Percentiles rank a stretch among this genome's conserved stretches.
Conservation (phyloP, 2,888 invertebrate species). For the Rotaria macrura region DNA sequence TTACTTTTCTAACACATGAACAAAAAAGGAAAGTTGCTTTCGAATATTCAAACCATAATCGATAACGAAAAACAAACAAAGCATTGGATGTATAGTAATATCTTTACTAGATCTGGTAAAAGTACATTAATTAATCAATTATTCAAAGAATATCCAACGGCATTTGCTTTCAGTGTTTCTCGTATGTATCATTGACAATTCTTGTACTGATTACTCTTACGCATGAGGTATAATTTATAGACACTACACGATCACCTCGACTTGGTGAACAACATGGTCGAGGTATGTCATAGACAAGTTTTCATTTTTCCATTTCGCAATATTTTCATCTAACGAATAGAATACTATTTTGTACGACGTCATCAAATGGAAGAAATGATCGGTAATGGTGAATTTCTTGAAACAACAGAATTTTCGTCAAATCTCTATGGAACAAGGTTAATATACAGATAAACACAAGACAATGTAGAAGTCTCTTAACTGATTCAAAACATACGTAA, state of each 20-base stretch:
- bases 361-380: conserved; percentile 69
- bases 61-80: too few species aligned
- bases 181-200: conserved; percentile 52
- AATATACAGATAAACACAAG: too few species aligned
- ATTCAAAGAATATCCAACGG: conserved; percentile 72
- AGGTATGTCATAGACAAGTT: conserved; percentile 24
- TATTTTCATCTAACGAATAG: conserved; percentile 47
- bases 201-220: not conserved
- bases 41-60: too few species aligned
- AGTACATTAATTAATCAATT: conserved; percentile 76
- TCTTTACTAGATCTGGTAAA: conserved; percentile 65
- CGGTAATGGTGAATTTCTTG: conserved; percentile 72
- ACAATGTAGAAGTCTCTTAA: too few species aligned
- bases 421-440: conserved; percentile 80
- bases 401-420: conserved; percentile 77
- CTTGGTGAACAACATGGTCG: conserved; percentile 53
- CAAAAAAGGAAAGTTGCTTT: too few species aligned
- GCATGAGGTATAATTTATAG: not conserved
- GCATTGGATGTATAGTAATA: too few species aligned
- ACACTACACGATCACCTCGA: conserved; percentile 55
- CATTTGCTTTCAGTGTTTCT: conserved; percentile 86
- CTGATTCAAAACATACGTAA: too few species aligned
- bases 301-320: too few species aligned
- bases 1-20: too few species aligned
- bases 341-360: conserved; percentile 73